These are phyloP conservation scores for Eledone cirrhosa DNA, from an alignment of 2,888 invertebrate species.

Conservation along the genomic window DNA sequence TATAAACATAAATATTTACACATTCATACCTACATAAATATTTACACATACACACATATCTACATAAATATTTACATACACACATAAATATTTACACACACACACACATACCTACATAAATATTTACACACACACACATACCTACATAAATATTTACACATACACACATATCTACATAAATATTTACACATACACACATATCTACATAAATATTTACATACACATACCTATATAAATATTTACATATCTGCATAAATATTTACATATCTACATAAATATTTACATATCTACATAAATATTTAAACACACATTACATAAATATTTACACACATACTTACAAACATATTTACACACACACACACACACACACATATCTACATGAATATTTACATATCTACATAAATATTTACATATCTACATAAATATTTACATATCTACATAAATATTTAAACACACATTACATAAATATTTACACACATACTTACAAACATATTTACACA, in stretches of 20 bases:
- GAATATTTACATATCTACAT: not conserved
- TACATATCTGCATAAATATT: not conserved
- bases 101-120: not conserved
- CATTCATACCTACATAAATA: not conserved
- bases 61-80: slow-evolving; percentile 6
- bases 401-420: not conserved
- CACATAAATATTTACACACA: not conserved
- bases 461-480: too few relatives aligned
- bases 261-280: not conserved
- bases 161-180: not conserved
- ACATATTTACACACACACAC: too few relatives aligned
- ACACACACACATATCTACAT: not conserved
- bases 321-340: too few relatives aligned
- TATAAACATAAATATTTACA: not conserved
- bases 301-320: too few relatives aligned
- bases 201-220: not conserved
- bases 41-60: slow-evolving; percentile 7
- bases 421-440: not conserved
- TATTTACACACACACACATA: not conserved
- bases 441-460: too few relatives aligned
- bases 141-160: not conserved
- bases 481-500: too few relatives aligned
- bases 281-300: not conserved
- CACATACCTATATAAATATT: not conserved
- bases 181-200: not conserved